These are phyloP conservation scores for Mastigias papua DNA, from an alignment of 30 jellyfish, hydroid and myxozoan species.

Conservation along the genomic window DNA sequence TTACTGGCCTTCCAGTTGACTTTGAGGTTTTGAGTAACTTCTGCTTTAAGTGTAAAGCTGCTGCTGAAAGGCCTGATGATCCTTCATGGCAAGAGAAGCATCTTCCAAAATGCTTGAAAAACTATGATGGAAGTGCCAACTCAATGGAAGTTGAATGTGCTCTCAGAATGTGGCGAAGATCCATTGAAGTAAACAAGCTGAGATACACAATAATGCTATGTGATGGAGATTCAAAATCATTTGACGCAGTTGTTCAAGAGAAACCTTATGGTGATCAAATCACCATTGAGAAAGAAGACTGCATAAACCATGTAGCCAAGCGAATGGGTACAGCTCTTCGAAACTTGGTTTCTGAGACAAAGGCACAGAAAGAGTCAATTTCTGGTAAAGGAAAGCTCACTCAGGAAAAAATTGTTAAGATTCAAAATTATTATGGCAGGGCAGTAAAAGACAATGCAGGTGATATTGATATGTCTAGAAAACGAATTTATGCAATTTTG, in stretches of 20 bases:
- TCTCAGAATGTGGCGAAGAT: constrained; percentile 23
- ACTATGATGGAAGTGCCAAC: constrained; percentile 15
- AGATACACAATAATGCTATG: constrained; percentile 44
- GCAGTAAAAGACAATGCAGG: constrained; percentile 36
- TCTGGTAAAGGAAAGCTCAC: constrained; percentile 14
- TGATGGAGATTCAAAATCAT: constrained; percentile 56
- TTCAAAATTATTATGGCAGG: constrained; percentile 37
- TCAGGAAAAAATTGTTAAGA: background rate
- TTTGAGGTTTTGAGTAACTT: constrained; percentile 31
- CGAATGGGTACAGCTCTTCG: constrained; percentile 23
- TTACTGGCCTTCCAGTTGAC: constrained; percentile 69
- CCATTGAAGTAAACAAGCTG: constrained; percentile 4
- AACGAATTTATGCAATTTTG: constrained; percentile 36
- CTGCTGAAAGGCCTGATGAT: constrained; percentile 11
- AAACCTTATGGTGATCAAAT: constrained; percentile 3
- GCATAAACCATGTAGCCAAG: constrained; percentile 24
- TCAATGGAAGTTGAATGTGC: constrained; percentile 65
- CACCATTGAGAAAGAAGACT: constrained; percentile 43
- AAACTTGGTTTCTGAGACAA: background rate
- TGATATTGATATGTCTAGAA: constrained; percentile 16
- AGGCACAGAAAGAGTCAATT: constrained; percentile 35
- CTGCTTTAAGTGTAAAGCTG: constrained; percentile 11
- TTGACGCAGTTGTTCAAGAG: constrained; percentile 18
- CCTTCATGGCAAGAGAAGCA: constrained; percentile 30
- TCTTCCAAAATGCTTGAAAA: constrained; percentile 9